A percentile compares a stretch with the other conserved stretches of the same genome.
Evolutionary conservation across 2,797 vertebrate species (phyloP).

Genomic region (Staurois parvus): DNA sequence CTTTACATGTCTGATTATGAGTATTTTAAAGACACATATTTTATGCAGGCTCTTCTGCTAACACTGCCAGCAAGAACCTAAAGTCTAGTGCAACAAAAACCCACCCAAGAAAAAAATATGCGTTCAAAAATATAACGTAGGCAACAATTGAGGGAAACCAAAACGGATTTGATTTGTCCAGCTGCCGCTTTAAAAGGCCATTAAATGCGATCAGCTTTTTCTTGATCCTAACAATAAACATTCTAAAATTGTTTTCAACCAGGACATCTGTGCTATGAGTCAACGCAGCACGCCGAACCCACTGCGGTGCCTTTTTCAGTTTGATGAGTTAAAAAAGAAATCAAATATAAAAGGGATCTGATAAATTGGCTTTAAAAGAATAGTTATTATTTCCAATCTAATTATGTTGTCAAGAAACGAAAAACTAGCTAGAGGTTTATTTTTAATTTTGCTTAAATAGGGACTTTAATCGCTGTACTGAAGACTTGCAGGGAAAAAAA

Average conservation of each 20-base stretch:
- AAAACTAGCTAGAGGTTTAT: constrained; percentile 55
- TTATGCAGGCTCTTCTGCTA: no score
- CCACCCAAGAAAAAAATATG: no score
- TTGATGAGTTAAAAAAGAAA: constrained; percentile 60
- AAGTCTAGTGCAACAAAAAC: no score
- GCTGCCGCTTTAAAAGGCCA: constrained; percentile 35
- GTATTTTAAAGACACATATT: no score
- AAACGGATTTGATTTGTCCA: neutral
- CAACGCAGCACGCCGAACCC: constrained; percentile 45
- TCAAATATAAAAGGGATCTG: constrained; percentile 58
- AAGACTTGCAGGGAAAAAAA: constrained; percentile 45
- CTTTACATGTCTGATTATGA: no score
- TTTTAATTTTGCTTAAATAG: constrained; percentile 61
- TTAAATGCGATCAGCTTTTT: constrained; percentile 33
- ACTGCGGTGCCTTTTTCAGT: constrained; percentile 44
- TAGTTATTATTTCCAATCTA: constrained; percentile 62
- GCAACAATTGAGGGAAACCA: neutral
- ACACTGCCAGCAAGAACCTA: no score
- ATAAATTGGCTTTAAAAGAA: constrained; percentile 61
- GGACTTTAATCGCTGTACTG: constrained; percentile 41
- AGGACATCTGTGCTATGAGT: constrained; percentile 61
- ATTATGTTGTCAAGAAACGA: constrained; percentile 60
- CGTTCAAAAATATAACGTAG: no score
- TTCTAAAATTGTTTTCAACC: constrained; percentile 40
- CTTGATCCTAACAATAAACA: constrained; percentile 39